A percentile compares a stretch with the other conserved stretches of the same genome.
Evolutionary conservation across 2,888 invertebrate genomes (phyloP).

Genomic region (Neuroscelio doddi): DNA sequence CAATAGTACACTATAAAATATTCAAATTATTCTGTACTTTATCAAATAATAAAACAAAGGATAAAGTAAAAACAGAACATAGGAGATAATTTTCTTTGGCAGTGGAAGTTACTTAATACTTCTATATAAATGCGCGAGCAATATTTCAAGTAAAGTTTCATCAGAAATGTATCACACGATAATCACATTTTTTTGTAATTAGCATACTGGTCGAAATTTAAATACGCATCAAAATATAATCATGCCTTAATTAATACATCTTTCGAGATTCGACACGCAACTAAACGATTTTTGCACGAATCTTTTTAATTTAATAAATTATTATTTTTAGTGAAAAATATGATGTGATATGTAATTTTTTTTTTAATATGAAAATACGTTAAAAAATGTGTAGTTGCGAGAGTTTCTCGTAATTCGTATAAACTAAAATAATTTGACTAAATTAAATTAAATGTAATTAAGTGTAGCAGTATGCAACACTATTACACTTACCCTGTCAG

Average conservation of each 20-base stretch:
- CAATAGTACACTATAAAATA: too few relatives aligned
- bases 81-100: neutral
- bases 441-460: slow-evolving; percentile 23
- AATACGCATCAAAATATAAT: neutral
- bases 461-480: slow-evolving; percentile 43
- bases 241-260: slow-evolving; percentile 6
- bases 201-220: too few relatives aligned
- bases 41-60: too few relatives aligned
- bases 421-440: slow-evolving; percentile 3
- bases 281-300: neutral
- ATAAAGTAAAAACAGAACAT: neutral
- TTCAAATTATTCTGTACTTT: too few relatives aligned
- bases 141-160: neutral
- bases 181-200: neutral
- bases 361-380: neutral
- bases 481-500: slow-evolving; percentile 54
- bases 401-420: neutral
- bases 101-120: neutral
- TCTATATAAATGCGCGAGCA: neutral
- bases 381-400: neutral
- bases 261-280: neutral
- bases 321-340: too few relatives aligned
- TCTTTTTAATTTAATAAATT: too few relatives aligned
- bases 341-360: neutral
- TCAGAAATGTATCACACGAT: slow-evolving; percentile 3